These are phyloP conservation scores for Gracilinanus agilis DNA, from an alignment of 2,113 vertebrate genomes.

Conservation along the genomic window DNA sequence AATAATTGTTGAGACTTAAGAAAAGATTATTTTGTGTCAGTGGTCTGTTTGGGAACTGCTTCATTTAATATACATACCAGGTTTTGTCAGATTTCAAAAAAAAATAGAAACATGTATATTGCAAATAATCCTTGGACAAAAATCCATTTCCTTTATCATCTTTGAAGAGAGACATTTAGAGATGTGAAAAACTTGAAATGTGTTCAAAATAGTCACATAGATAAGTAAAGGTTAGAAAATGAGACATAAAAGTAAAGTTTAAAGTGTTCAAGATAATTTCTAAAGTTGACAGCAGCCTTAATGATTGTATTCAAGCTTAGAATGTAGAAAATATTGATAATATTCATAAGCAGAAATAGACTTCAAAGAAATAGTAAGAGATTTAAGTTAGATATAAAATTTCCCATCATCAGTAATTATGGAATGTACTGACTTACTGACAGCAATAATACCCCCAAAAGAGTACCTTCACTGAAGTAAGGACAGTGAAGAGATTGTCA, in stretches of 20 bases:
- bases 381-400: background rate
- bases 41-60: slow-evolving; percentile 17
- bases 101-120: slow-evolving; percentile 1
- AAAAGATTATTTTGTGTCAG: slow-evolving; percentile 33
- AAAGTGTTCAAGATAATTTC: background rate
- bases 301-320: background rate
- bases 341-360: slow-evolving; percentile 3
- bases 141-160: slow-evolving; percentile 17
- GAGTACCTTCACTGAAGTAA: background rate
- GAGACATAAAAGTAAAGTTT: background rate
- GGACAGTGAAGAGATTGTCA: background rate
- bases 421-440: background rate
- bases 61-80: slow-evolving; percentile 31
- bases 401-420: background rate
- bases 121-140: background rate
- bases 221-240: slow-evolving; percentile 27
- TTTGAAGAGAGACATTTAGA: background rate
- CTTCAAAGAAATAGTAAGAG: background rate
- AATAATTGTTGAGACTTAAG: background rate
- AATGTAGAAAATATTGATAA: slow-evolving; percentile 29
- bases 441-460: background rate
- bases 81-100: background rate
- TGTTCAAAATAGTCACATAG: slow-evolving; percentile 7
- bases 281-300: background rate
- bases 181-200: background rate